Percentiles rank a stretch among this genome's conserved stretches.
phyloP scores from a whole-genome alignment of 2,797 vertebrate species.

The Cirrhinus molitorella region DNA sequence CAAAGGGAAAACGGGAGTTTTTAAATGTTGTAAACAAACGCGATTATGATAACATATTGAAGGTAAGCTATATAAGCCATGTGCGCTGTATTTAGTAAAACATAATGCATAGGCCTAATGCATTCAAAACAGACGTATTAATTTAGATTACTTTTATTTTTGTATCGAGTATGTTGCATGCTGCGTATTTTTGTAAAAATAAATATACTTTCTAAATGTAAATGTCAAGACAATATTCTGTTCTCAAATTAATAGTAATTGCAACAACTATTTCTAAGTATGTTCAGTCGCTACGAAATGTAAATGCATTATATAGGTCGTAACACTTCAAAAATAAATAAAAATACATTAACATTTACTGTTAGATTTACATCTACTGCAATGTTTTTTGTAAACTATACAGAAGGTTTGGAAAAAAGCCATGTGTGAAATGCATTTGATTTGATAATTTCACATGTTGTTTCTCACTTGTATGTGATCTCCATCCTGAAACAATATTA shows the following conservation, averaged over 20 bases:
- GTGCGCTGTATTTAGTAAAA: neutral
- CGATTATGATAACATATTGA: conserved; percentile 19
- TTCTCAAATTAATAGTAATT: conserved; percentile 29
- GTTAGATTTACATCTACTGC: neutral
- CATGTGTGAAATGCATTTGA: neutral
- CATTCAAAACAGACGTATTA: neutral
- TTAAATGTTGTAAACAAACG: neutral
- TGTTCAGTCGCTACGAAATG: neutral
- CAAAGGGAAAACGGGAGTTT: neutral
- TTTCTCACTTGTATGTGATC: neutral
- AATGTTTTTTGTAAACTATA: neutral
- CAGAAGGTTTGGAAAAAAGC: neutral
- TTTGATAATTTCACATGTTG: neutral
- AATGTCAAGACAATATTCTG: conserved; percentile 66
- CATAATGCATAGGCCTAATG: neutral
- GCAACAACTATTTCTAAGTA: neutral
- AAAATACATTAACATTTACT: neutral
- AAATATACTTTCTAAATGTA: conserved; percentile 92
- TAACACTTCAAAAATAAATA: neutral
- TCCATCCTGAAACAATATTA: neutral
- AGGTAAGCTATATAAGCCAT: conserved; percentile 38
- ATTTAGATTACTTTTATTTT: conserved; percentile 89
- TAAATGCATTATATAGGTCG: neutral
- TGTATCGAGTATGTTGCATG: conserved; percentile 82
- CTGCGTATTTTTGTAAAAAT: conserved; percentile 98